A percentile compares a stretch with the other conserved stretches of the same genome.
phyloP scores from a whole-genome alignment of 2,888 invertebrate species.

The Neria commutata region DNA sequence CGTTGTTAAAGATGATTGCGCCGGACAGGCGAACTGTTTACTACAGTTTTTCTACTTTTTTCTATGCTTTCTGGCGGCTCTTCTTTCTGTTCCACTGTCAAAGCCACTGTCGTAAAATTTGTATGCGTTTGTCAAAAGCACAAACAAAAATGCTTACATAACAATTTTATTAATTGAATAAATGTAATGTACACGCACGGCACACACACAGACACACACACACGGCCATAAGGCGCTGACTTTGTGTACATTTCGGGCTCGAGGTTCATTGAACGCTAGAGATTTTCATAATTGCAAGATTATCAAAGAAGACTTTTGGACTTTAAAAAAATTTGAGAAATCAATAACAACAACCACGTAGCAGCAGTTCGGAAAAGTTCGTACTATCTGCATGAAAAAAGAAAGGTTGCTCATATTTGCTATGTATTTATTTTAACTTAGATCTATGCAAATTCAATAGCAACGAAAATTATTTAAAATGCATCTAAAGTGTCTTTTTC shows the following conservation, averaged over 20 bases:
- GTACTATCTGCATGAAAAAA: neutral
- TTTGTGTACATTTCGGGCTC: neutral
- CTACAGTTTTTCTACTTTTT: neutral
- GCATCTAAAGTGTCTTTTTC: neutral
- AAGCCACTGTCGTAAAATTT: neutral
- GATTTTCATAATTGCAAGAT: neutral
- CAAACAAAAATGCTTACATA: constrained; percentile 3
- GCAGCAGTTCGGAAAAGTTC: neutral
- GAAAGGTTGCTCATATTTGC: too few relatives aligned
- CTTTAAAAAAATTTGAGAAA: neutral
- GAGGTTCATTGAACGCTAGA: neutral
- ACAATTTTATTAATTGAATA: constrained; percentile 15
- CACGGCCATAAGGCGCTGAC: too few relatives aligned
- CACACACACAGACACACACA: too few relatives aligned
- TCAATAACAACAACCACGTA: neutral
- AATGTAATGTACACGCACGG: too few relatives aligned
- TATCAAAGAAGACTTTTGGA: neutral
- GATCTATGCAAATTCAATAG: too few relatives aligned
- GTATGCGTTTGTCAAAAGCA: constrained; percentile 3
- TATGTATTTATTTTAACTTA: too few relatives aligned
- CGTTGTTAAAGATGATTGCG: constrained; percentile 44
- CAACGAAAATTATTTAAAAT: too few relatives aligned
- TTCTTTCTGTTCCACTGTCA: neutral
- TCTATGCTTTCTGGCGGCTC: neutral
- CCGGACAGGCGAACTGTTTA: neutral